phyloP scores from a whole-genome alignment of 2,797 vertebrate species.

The Erpetoichthys calabaricus region DNA sequence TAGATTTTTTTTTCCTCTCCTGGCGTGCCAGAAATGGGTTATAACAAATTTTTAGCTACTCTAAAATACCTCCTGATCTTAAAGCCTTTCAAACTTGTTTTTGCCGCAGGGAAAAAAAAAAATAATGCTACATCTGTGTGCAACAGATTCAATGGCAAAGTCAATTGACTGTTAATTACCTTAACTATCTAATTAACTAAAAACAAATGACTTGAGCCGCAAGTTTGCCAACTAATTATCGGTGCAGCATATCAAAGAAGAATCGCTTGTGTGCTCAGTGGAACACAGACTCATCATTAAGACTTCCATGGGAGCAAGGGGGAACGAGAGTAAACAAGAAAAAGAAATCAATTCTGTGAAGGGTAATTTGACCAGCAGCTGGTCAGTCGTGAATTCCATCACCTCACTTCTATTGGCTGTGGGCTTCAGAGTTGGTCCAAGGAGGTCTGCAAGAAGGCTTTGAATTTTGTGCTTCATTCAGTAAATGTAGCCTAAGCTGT shows the following conservation, averaged over 20 bases:
- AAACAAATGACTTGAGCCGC: not conserved
- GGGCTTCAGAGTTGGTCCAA: too few relatives aligned
- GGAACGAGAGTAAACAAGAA: too few relatives aligned
- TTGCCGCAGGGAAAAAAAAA: not conserved
- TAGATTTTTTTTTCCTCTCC: too few relatives aligned
- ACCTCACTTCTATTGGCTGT: too few relatives aligned
- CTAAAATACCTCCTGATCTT: not conserved
- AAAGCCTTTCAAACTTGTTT: not conserved
- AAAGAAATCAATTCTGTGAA: too few relatives aligned
- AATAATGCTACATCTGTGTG: not conserved
- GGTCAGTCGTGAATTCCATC: too few relatives aligned
- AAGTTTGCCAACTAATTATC: slow-evolving; percentile 31
- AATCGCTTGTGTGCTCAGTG: slow-evolving; percentile 28
- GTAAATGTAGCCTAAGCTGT: too few relatives aligned
- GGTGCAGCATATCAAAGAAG: slow-evolving; percentile 28
- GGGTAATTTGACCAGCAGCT: too few relatives aligned
- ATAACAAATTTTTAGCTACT: too few relatives aligned
- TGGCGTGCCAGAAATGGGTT: too few relatives aligned
- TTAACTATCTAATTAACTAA: slow-evolving; percentile 1
- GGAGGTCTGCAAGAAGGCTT: too few relatives aligned
- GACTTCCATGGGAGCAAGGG: not conserved
- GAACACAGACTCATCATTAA: not conserved
- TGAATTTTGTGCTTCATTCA: too few relatives aligned
- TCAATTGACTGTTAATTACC: slow-evolving; percentile 45
- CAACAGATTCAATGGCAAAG: slow-evolving; percentile 30